phyloP scores from a whole-genome alignment of 2,113 vertebrate species.

The Dromas ardeola region DNA sequence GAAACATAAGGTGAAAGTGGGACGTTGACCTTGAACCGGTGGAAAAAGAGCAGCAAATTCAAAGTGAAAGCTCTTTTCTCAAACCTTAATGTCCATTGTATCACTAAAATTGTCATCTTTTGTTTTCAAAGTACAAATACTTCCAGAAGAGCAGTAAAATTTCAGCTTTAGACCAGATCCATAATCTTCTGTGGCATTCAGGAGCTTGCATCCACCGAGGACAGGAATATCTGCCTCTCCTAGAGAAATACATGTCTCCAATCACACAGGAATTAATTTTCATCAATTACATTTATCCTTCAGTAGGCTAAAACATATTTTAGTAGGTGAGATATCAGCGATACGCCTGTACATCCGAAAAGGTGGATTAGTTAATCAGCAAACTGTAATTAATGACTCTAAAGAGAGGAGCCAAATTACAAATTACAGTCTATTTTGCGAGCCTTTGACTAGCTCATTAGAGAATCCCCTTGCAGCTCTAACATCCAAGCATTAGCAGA shows the following conservation, averaged over 20 bases:
- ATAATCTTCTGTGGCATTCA: not conserved
- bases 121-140: not conserved
- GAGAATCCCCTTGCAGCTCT: constrained; percentile 42
- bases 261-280: not conserved
- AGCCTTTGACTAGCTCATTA: constrained; percentile 48
- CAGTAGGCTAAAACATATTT: not conserved
- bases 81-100: not conserved
- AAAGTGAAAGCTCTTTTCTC: not conserved
- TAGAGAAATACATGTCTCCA: not conserved
- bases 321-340: constrained; percentile 14
- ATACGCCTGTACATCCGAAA: not conserved
- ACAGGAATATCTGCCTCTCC: not conserved
- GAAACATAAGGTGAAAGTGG: not conserved
- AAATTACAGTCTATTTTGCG: constrained; percentile 30
- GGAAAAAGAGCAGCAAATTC: not conserved
- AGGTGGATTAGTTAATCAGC: constrained; percentile 54
- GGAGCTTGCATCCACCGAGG: not conserved
- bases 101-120: not conserved
- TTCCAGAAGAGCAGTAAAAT: not conserved
- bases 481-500: constrained; percentile 26
- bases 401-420: constrained; percentile 38
- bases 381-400: constrained; percentile 39
- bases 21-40: not conserved
- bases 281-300: not conserved
- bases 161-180: not conserved